A percentile compares a stretch with the other conserved stretches of the same genome.
Conservation (phyloP, 2,797 vertebrate genomes). For the Betta splendens region DNA sequence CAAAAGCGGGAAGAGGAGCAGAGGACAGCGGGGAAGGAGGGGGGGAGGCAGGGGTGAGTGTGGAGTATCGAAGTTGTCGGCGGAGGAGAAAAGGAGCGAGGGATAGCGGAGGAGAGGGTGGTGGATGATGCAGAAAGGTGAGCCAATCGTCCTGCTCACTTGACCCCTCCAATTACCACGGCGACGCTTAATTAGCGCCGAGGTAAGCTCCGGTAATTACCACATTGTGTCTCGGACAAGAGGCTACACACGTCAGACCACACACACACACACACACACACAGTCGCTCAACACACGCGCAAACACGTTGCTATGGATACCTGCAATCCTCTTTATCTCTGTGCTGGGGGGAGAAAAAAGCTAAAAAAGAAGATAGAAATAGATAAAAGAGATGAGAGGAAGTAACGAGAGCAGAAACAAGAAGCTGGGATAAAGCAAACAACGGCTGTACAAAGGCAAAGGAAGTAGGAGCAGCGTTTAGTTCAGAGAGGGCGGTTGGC, state of each 20-base stretch:
- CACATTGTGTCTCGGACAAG: conserved; percentile 83
- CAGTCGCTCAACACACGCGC: conserved; percentile 7
- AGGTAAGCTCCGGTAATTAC: conserved; percentile 85
- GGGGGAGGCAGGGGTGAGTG: conserved; percentile 41
- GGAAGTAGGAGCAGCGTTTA: conserved; percentile 53
- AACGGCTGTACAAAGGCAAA: conserved; percentile 51
- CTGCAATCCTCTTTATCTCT: conserved; percentile 62
- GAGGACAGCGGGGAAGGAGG: conserved; percentile 15
- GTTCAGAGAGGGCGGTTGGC: conserved; percentile 47
- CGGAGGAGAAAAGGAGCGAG: conserved; percentile 52
- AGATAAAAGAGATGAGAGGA: conserved; percentile 68
- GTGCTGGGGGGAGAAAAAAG: conserved; percentile 50
- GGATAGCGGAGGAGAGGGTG: conserved; percentile 43
- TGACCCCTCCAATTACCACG: conserved; percentile 84
- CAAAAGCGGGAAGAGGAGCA: conserved; percentile 15
- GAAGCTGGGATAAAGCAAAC: conserved; percentile 55
- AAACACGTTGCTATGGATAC: conserved; percentile 81
- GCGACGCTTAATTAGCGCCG: conserved; percentile 82
- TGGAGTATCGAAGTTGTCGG: conserved; percentile 50
- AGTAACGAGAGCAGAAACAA: conserved; percentile 56
- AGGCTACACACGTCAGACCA: conserved; percentile 60
- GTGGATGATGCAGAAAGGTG: conserved; percentile 67
- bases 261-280: conserved; percentile 22
- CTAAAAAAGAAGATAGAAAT: conserved; percentile 65
- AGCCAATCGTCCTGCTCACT: conserved; percentile 80